Conservation (phyloP, 2,888 invertebrate genomes). For the Eupithecia subumbrata region DNA sequence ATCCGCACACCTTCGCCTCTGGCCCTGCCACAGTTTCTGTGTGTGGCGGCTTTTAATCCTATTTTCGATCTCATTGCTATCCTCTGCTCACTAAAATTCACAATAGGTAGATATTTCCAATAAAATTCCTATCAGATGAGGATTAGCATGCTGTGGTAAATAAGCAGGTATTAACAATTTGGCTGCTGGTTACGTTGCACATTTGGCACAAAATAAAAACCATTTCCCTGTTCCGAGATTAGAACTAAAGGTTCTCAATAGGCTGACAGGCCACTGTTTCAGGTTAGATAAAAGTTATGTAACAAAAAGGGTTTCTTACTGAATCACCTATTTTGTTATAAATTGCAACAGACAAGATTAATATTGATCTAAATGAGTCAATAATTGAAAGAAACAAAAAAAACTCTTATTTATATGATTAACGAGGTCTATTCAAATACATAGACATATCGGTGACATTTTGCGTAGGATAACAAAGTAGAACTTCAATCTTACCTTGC, state of each 20-base stretch:
- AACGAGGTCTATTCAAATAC: background rate
- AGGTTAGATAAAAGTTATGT: background rate
- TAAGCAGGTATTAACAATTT: background rate
- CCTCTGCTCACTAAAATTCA: no score
- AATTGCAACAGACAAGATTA: background rate
- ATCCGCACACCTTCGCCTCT: no score
- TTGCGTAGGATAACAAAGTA: background rate
- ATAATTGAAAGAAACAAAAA: background rate
- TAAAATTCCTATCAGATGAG: background rate
- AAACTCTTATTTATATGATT: background rate
- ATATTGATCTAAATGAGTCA: background rate
- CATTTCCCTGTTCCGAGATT: background rate
- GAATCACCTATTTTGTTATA: background rate
- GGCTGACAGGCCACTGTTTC: background rate
- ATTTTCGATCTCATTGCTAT: no score
- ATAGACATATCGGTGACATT: background rate
- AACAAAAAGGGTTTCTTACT: background rate
- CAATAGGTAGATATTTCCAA: background rate
- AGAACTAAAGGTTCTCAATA: background rate
- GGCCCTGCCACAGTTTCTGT: no score
- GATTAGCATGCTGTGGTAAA: background rate
- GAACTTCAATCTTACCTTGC: slow-evolving; percentile 3
- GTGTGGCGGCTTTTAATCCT: no score
- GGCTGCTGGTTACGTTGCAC: background rate
- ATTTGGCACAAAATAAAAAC: background rate